These are phyloP conservation scores for Nomada lathburiana DNA, from an alignment of 2,888 invertebrate genomes.

Conservation along the genomic window DNA sequence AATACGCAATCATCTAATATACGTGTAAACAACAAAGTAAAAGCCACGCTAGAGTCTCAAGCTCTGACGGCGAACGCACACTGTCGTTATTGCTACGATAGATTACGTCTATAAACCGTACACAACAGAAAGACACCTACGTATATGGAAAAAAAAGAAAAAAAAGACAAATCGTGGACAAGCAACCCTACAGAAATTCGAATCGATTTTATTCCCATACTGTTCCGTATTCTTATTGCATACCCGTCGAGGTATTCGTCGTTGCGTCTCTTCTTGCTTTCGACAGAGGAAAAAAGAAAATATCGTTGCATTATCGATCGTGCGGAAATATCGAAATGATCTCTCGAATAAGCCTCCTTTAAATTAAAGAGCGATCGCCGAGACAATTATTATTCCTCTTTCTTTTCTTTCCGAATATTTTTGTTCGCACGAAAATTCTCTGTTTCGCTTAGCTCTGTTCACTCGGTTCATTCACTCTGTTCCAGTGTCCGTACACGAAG, in stretches of 20 bases:
- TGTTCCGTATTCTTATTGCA: conserved; percentile 31
- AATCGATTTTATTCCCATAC: conserved; percentile 25
- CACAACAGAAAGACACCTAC: conserved; percentile 23
- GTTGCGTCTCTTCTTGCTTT: conserved; percentile 40
- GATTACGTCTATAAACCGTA: conserved; percentile 38
- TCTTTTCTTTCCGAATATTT: background rate
- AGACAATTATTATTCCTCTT: conserved; percentile 1
- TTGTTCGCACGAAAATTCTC: background rate
- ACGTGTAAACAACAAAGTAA: conserved; percentile 56
- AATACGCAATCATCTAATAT: conserved; percentile 71
- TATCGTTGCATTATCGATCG: background rate
- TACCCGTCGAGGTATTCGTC: conserved; percentile 59
- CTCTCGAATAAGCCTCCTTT: conserved; percentile 8
- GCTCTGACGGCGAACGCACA: conserved; percentile 41
- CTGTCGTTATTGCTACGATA: conserved; percentile 39
- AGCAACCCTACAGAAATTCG: conserved; percentile 25
- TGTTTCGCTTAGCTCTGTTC: background rate
- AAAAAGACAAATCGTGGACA: conserved; percentile 14
- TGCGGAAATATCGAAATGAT: background rate
- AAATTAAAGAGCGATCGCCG: conserved; percentile 15
- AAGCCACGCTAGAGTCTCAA: conserved; percentile 62
- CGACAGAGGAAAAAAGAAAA: conserved; percentile 3
- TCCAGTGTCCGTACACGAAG: conserved; percentile 55
- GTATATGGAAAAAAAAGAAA: background rate
- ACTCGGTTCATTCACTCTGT: background rate